phyloP scores from a whole-genome alignment of 2,888 invertebrate genomes.

The Ochropleura plecta region DNA sequence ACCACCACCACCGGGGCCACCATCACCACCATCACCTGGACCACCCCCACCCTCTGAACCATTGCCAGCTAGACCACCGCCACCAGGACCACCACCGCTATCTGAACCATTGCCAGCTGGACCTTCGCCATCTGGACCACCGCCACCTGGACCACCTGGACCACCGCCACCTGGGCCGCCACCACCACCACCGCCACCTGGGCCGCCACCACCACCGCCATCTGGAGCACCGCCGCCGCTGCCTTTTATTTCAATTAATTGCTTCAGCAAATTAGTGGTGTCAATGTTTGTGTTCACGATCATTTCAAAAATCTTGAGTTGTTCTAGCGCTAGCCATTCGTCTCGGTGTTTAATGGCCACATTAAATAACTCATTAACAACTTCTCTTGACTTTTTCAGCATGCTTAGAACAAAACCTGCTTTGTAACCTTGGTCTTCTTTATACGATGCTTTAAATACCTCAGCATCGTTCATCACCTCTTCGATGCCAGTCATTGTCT shows the following conservation, averaged over 20 bases:
- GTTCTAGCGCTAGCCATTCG: conserved; percentile 83
- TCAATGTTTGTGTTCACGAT: conserved; percentile 85
- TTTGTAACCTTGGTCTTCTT: conserved; percentile 72
- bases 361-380: conserved; percentile 83
- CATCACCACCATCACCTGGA: too few species aligned
- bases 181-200: too few species aligned
- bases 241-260: conserved; percentile 79
- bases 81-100: too few species aligned
- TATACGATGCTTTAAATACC: conserved; percentile 68
- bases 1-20: too few species aligned
- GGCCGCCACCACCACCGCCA: too few species aligned
- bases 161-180: too few species aligned
- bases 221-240: conserved; percentile 49
- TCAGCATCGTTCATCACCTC: conserved; percentile 73
- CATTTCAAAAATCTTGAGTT: conserved; percentile 83
- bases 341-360: conserved; percentile 83
- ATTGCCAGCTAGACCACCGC: too few species aligned
- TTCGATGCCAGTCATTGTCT: conserved; percentile 78
- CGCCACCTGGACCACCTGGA: too few species aligned
- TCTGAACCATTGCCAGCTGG: too few species aligned
- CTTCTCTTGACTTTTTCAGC: conserved; percentile 81
- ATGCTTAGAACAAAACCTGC: conserved; percentile 81
- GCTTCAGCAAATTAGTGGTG: conserved; percentile 79
- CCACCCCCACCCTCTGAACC: too few species aligned
- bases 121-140: not conserved